A percentile compares a stretch with the other conserved stretches of the same genome.
These are phyloP conservation scores for Gobius niger DNA, from an alignment of 2,113 vertebrate genomes.

Conservation along the genomic window DNA sequence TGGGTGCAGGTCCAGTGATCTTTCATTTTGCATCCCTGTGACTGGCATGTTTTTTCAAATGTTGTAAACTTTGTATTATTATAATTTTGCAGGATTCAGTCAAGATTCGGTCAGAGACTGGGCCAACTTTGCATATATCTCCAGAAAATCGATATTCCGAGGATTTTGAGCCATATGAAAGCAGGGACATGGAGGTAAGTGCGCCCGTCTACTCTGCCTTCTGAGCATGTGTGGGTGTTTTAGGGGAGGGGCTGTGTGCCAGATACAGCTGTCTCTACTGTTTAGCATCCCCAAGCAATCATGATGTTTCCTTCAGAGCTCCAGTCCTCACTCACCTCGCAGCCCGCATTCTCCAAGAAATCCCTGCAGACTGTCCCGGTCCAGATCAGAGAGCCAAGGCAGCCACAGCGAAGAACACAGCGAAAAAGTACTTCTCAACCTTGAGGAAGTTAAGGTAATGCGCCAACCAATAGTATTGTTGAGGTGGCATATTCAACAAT, in stretches of 20 bases:
- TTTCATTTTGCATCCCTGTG: not conserved
- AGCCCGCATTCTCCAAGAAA: conserved; percentile 56
- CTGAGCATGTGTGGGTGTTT: conserved; percentile 43
- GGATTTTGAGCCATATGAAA: conserved; percentile 83
- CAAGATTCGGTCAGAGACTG: conserved; percentile 86
- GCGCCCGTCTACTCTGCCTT: conserved; percentile 11
- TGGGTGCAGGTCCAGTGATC: conserved; percentile 86
- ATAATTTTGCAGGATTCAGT: conserved; percentile 79
- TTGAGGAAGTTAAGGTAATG: conserved; percentile 81
- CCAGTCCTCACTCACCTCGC: conserved; percentile 47
- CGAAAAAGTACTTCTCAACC: conserved; percentile 79
- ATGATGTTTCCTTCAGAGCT: conserved; percentile 46
- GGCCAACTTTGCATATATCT: conserved; percentile 73
- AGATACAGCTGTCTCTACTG: conserved; percentile 56
- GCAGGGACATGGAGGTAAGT: conserved; percentile 73
- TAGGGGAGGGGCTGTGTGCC: conserved; percentile 53
- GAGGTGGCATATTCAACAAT: conserved; percentile 8
- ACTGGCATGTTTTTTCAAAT: not conserved
- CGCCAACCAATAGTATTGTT: conserved; percentile 6
- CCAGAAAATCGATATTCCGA: conserved; percentile 81
- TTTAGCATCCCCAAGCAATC: conserved; percentile 46
- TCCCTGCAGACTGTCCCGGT: conserved; percentile 40
- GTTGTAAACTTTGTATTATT: not conserved
- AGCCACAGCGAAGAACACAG: conserved; percentile 61
- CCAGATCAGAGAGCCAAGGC: conserved; percentile 51